Evolutionary conservation across 2,113 vertebrate species (phyloP).

Genomic region (Peromyscus polionotus): DNA sequence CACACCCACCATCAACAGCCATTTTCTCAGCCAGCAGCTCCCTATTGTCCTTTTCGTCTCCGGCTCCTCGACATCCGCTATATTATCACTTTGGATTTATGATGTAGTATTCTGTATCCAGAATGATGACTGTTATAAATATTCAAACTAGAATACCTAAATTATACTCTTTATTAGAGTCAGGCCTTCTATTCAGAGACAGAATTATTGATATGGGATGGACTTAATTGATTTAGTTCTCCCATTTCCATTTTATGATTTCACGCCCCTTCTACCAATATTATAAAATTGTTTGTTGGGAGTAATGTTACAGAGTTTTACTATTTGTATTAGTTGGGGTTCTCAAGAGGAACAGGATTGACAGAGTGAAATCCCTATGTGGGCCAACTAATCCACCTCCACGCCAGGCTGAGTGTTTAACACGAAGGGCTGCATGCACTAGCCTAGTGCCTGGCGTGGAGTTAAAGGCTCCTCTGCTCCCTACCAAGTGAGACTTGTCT

Average conservation of each 20-base stretch:
- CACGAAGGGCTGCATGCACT: neutral
- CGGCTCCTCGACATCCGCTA: neutral
- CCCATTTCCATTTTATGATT: conserved; percentile 10
- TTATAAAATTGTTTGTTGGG: conserved; percentile 28
- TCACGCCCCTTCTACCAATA: neutral
- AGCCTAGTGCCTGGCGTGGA: neutral
- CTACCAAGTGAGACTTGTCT: conserved; percentile 9
- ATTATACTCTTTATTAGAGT: neutral
- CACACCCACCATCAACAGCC: conserved; percentile 96
- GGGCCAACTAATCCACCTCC: neutral
- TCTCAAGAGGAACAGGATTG: neutral
- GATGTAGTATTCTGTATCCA: conserved; percentile 16
- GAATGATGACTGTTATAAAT: neutral
- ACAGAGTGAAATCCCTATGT: neutral
- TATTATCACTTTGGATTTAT: neutral
- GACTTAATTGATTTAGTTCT: conserved; percentile 28
- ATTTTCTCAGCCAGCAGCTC: conserved; percentile 82
- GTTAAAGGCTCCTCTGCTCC: neutral
- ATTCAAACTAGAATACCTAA: neutral
- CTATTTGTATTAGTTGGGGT: neutral
- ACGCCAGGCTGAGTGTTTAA: neutral
- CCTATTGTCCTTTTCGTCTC: neutral
- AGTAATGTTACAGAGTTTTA: conserved; percentile 47
- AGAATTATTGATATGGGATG: conserved; percentile 17
- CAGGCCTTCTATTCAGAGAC: conserved; percentile 7